Evolutionary conservation across 2,888 invertebrate species (phyloP), one percentile per base, ranked within the genome.

Genomic region (Silvanus unidentatus): DNA sequence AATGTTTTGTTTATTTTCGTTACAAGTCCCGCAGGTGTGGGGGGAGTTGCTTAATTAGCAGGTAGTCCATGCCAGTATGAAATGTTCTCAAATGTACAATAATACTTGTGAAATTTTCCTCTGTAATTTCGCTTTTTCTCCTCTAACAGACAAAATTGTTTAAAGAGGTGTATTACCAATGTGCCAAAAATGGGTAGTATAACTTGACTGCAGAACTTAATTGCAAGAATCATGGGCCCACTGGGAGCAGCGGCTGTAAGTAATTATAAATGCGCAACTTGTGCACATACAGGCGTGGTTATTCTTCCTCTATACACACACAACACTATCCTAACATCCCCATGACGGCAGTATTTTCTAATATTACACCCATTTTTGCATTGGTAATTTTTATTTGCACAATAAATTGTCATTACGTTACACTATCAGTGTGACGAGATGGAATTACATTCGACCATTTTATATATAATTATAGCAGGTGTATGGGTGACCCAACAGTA

Each of bases 171-270:
- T 22, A 22, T 22, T 22, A 22, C 22, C 22, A 22, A 22, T 22
- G 22, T 22, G 22, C 22, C 22, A 22, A 22, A 22, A 22, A 22
- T 22, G 22, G 22, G 57, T 51, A 52, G 54, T 59, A 58, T 59
- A 55, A 60, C 54, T 55, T 52, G 51, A 53, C 50, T 50, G 54
- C 11, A 51, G 61, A 64, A 61, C 61, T 63, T 63, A 63, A 63
- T 64, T 63, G 61, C 60, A 57, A 58, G 57, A 58, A 59, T 58
- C 58, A 52, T 51, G 53, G 58, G 57, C 58, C 60, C 57, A 53
- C 46, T 44, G 58, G 59, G 22, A 22, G 60, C 57, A 55, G 54
- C 64, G 60, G 60, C 60, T 64, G 64, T 54, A 57, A 61, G 56
- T 55, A 59, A 60, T 59, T 56, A 51, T 56, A 59, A 53, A 55